A percentile compares a stretch with the other conserved stretches of the same genome.
Conservation (phyloP, 2,113 vertebrate genomes). For the Puma concolor region DNA sequence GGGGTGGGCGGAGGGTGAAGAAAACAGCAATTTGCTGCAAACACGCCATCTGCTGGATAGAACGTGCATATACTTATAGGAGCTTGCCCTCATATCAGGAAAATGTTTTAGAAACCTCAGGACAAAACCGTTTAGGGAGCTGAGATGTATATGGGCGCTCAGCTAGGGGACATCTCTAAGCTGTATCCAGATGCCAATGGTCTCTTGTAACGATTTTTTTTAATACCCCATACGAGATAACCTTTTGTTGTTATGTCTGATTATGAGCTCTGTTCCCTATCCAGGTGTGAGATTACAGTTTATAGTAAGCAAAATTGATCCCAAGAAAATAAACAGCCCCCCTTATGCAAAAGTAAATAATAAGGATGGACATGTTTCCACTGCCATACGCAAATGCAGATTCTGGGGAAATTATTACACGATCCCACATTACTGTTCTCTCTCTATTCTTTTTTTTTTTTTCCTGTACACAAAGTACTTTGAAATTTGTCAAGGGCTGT, state of each 20-base stretch:
- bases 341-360: background rate
- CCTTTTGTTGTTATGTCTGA: background rate
- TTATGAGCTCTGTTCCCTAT: background rate
- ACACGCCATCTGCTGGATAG: slow-evolving; percentile 71
- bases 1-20: background rate
- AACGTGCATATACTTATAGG: background rate
- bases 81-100: background rate
- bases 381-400: background rate
- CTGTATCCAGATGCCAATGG: background rate
- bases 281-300: background rate
- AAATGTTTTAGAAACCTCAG: background rate
- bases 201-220: background rate
- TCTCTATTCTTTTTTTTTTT: background rate
- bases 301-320: background rate
- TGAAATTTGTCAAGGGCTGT: background rate
- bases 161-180: background rate
- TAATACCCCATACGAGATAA: background rate
- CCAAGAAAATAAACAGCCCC: slow-evolving; percentile 24
- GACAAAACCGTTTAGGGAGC: background rate
- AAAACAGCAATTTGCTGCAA: slow-evolving; percentile 37
- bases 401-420: background rate
- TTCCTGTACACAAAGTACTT: background rate
- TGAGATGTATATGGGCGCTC: background rate
- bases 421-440: background rate
- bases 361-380: background rate